Percentiles rank a stretch among this genome's conserved stretches.
These are phyloP conservation scores for Chrysolina americana DNA, from an alignment of 2,888 invertebrate genomes.

Conservation along the genomic window DNA sequence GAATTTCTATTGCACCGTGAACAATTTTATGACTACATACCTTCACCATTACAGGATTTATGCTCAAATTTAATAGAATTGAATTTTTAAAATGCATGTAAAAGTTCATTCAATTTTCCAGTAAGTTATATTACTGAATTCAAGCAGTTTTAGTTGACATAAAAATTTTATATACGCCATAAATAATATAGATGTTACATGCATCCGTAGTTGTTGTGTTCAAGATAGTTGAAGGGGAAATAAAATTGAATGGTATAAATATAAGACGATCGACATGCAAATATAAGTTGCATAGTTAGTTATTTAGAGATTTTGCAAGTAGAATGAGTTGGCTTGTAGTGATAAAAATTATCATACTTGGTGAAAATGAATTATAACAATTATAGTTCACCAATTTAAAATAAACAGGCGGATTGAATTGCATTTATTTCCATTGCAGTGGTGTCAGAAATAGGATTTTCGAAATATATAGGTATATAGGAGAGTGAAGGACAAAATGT, in stretches of 20 bases:
- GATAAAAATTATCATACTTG: too few relatives aligned
- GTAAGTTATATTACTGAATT: constrained; percentile 25
- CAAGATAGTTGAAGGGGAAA: background rate
- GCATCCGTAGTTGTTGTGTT: background rate
- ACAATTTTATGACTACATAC: constrained; percentile 20
- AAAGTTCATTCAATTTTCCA: constrained; percentile 30
- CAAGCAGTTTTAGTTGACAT: constrained; percentile 16
- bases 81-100: constrained; percentile 24
- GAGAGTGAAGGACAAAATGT: too few relatives aligned
- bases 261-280: too few relatives aligned
- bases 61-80: constrained; percentile 28
- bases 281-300: too few relatives aligned
- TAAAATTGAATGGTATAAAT: background rate
- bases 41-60: constrained; percentile 14
- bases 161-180: constrained; percentile 37
- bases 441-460: too few relatives aligned
- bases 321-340: too few relatives aligned
- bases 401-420: too few relatives aligned
- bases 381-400: too few relatives aligned
- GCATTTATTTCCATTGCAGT: too few relatives aligned
- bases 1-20: background rate
- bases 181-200: constrained; percentile 21
- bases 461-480: too few relatives aligned
- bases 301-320: too few relatives aligned
- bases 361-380: too few relatives aligned